Conservation (phyloP, 2,797 vertebrate genomes). For the Loris lydekkerianus region DNA sequence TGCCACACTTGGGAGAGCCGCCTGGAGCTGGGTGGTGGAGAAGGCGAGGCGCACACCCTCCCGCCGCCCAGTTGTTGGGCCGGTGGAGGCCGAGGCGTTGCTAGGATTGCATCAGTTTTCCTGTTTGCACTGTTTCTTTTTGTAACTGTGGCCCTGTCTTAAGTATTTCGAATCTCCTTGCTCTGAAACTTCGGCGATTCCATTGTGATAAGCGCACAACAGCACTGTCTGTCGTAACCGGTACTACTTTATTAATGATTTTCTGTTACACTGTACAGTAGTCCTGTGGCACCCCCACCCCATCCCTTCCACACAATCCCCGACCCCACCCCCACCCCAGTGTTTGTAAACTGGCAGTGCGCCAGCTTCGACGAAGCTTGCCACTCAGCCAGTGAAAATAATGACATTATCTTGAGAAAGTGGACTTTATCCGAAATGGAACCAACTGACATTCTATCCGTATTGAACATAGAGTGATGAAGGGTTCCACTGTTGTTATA, state of each 20-base stretch:
- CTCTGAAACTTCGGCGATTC: constrained; percentile 83
- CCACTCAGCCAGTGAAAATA: constrained; percentile 83
- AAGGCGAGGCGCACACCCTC: constrained; percentile 72
- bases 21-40: constrained; percentile 64
- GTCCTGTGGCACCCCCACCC: constrained; percentile 74
- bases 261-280: constrained; percentile 81
- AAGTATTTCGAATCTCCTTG: constrained; percentile 79
- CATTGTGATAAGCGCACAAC: constrained; percentile 87
- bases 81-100: constrained; percentile 75
- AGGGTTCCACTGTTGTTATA: constrained; percentile 84
- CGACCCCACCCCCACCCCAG: background rate
- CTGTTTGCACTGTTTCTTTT: constrained; percentile 88
- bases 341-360: constrained; percentile 73
- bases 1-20: constrained; percentile 79
- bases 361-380: constrained; percentile 83
- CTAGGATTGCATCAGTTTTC: constrained; percentile 87
- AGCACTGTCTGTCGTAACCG: constrained; percentile 87
- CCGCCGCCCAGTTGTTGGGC: constrained; percentile 65
- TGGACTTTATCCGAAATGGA: constrained; percentile 83
- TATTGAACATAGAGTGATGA: constrained; percentile 82
- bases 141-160: constrained; percentile 82
- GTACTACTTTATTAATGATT: constrained; percentile 86
- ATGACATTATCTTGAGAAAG: constrained; percentile 83
- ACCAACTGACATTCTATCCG: constrained; percentile 83
- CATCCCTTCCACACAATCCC: constrained; percentile 8